These are phyloP conservation scores for Oenanthe melanoleuca DNA, from an alignment of 2,113 vertebrate genomes.

Conservation along the genomic window DNA sequence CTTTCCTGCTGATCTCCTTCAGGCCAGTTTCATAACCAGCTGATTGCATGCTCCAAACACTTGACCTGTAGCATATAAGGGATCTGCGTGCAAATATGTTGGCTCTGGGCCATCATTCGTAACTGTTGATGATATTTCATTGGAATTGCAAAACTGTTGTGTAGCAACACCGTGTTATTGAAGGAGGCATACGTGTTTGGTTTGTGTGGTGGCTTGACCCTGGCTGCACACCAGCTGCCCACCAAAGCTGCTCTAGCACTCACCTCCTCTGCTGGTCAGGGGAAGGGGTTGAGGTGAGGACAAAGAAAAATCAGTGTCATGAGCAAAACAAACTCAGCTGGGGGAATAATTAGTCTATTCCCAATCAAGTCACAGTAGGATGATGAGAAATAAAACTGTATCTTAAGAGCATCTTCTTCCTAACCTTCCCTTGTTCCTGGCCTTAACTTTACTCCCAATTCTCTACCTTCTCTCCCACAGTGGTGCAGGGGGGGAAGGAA, in stretches of 20 bases:
- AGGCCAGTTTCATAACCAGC: not conserved
- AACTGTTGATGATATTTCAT: not conserved
- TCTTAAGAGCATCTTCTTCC: not conserved
- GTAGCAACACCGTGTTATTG: conserved; percentile 13
- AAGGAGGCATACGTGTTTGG: not conserved
- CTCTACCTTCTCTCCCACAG: not conserved
- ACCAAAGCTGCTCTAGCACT: not conserved
- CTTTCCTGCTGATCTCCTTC: not conserved
- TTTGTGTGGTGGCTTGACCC: not conserved
- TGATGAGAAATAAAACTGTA: not conserved
- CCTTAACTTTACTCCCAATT: not conserved
- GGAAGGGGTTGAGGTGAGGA: not conserved
- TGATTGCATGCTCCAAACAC: not conserved
- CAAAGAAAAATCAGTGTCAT: not conserved
- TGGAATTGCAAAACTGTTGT: conserved; percentile 32
- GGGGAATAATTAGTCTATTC: not conserved
- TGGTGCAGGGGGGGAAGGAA: not conserved
- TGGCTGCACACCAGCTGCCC: not conserved
- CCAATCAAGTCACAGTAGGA: not conserved
- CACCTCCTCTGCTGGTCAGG: not conserved
- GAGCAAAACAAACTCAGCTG: not conserved
- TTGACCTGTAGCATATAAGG: not conserved
- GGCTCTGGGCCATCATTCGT: not conserved
- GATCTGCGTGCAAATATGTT: not conserved
- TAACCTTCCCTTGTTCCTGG: not conserved